Evolutionary conservation across 1,140 invertebrate genomes (phyloP).

Genomic region (Cotesia chilonis): DNA sequence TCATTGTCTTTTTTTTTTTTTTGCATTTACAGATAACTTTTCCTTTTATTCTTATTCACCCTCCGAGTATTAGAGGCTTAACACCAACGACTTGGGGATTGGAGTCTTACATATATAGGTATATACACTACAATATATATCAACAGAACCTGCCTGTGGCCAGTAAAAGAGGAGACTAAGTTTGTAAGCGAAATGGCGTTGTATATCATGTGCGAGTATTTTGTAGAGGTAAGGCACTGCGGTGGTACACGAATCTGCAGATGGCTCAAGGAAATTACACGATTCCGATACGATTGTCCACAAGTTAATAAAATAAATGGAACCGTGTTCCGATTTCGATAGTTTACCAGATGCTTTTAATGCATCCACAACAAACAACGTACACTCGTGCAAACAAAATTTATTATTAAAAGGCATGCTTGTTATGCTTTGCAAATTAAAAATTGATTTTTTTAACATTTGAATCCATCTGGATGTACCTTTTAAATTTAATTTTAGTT

Average conservation of each 20-base stretch:
- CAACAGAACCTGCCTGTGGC: constrained; percentile 8
- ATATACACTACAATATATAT: background rate
- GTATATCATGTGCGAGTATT: background rate
- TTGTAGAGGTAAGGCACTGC: background rate
- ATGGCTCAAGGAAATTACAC: constrained; percentile 13
- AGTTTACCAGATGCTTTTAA: no score
- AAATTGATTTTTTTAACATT: no score
- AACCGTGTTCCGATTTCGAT: background rate
- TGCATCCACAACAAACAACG: no score
- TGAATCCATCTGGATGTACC: no score
- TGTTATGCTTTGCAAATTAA: no score
- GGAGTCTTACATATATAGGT: background rate
- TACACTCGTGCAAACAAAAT: no score
- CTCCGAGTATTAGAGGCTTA: background rate
- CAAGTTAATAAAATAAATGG: constrained; percentile 1
- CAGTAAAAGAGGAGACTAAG: background rate
- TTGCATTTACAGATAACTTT: background rate
- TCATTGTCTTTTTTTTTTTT: background rate
- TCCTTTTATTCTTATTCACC: background rate
- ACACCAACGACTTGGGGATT: background rate
- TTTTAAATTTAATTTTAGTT: no score
- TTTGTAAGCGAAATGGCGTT: background rate
- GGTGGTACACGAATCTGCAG: background rate
- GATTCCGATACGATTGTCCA: background rate
- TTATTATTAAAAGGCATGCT: no score